phyloP scores from a whole-genome alignment of 1,140 invertebrate species.

The Conus ventricosus region DNA sequence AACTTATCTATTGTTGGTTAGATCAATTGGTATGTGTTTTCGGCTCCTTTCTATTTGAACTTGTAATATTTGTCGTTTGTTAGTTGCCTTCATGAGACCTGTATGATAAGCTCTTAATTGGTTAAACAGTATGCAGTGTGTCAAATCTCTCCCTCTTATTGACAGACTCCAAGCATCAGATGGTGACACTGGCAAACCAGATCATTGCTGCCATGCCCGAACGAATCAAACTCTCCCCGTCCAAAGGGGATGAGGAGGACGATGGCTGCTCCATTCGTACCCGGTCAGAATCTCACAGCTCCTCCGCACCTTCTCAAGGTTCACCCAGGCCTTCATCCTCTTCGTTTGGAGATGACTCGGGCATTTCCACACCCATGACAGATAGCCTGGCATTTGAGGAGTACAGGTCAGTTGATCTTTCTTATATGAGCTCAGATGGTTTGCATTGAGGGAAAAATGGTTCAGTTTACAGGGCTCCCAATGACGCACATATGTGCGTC shows the following conservation, averaged over 20 bases:
- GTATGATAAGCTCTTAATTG: too few relatives aligned
- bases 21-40: too few relatives aligned
- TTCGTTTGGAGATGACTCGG: conserved; percentile 72
- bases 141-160: neutral
- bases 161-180: conserved; percentile 85
- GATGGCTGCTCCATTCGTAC: conserved; percentile 53
- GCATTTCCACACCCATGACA: conserved; percentile 72
- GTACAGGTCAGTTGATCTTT: conserved; percentile 59
- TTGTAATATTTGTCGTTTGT: too few relatives aligned
- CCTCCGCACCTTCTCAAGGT: conserved; percentile 66
- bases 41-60: too few relatives aligned
- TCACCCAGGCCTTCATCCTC: conserved; percentile 66
- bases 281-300: conserved; percentile 69
- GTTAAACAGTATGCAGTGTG: too few relatives aligned
- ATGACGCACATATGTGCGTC: too few relatives aligned
- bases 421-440: too few relatives aligned
- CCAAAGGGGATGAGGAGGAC: conserved; percentile 61
- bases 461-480: too few relatives aligned
- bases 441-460: too few relatives aligned
- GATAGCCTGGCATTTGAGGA: conserved; percentile 73
- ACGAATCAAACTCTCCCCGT: conserved; percentile 84
- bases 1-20: too few relatives aligned
- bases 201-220: conserved; percentile 98
- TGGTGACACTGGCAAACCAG: conserved; percentile 95
- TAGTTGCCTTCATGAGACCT: too few relatives aligned